phyloP scores from a whole-genome alignment of 2,797 vertebrate genomes.

The Paramormyrops hopkinsi region DNA sequence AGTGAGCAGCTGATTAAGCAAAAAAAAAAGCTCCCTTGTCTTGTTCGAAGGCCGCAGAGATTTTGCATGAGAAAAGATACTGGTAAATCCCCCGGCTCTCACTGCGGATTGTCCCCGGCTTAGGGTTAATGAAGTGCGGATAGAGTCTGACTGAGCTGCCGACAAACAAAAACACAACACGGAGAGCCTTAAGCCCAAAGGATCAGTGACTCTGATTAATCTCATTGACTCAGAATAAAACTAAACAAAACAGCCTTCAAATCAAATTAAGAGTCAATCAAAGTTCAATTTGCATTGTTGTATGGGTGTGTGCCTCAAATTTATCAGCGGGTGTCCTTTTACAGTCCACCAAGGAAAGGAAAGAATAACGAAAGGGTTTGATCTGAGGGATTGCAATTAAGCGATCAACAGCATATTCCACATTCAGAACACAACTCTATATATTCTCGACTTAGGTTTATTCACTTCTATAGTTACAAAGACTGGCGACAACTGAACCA shows the following conservation, averaged over 20 bases:
- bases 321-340: constrained; percentile 31
- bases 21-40: constrained; percentile 50
- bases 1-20: constrained; percentile 74
- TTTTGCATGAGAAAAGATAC: constrained; percentile 90
- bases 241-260: constrained; percentile 85
- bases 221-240: constrained; percentile 90
- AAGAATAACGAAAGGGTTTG: not conserved
- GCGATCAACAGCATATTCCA: not conserved
- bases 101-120: constrained; percentile 74
- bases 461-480: not conserved
- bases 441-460: not conserved
- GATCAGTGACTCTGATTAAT: constrained; percentile 98
- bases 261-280: constrained; percentile 97
- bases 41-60: constrained; percentile 58
- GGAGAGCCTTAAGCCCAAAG: constrained; percentile 83
- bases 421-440: not conserved
- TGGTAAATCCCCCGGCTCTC: constrained; percentile 79
- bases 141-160: constrained; percentile 83
- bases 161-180: constrained; percentile 82
- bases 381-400: not conserved
- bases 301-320: constrained; percentile 29
- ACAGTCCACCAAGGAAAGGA: constrained; percentile 8
- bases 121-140: constrained; percentile 99
- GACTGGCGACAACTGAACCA: not conserved
- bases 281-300: constrained; percentile 77